Evolutionary conservation across 2,888 invertebrate genomes (phyloP).

Genomic region (Catocala nupta): DNA sequence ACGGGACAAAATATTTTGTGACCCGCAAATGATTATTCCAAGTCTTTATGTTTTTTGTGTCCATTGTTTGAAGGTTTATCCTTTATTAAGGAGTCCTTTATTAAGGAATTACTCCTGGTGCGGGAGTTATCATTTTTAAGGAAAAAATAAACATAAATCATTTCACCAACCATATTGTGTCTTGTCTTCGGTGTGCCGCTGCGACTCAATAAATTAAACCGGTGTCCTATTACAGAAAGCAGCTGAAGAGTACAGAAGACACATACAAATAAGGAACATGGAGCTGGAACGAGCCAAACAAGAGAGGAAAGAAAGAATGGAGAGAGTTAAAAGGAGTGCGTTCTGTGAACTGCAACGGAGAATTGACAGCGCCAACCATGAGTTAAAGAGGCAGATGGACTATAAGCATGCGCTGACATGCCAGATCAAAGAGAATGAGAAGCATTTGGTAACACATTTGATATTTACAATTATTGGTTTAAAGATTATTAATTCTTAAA

Average conservation of each 20-base stretch:
- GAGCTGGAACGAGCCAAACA: constrained; percentile 60
- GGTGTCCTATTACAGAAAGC: constrained; percentile 63
- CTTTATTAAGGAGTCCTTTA: too few species aligned
- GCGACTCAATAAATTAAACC: too few species aligned
- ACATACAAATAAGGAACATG: constrained; percentile 62
- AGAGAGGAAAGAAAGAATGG: constrained; percentile 64
- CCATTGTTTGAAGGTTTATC: too few species aligned
- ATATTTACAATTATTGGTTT: background rate
- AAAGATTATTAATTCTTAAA: background rate
- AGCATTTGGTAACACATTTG: constrained; percentile 61
- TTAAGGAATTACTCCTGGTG: too few species aligned
- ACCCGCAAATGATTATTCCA: too few species aligned
- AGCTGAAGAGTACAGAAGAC: constrained; percentile 68
- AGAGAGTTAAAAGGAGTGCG: constrained; percentile 68
- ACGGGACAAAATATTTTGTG: too few species aligned
- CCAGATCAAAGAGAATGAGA: constrained; percentile 74
- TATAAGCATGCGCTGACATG: constrained; percentile 68
- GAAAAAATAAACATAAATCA: too few species aligned
- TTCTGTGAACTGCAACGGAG: constrained; percentile 65
- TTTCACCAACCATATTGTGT: too few species aligned
- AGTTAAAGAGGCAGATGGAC: constrained; percentile 69
- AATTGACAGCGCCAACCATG: constrained; percentile 67
- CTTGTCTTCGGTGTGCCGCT: too few species aligned
- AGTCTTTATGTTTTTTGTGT: too few species aligned
- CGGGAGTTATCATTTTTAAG: too few species aligned